Conservation (phyloP, 2,113 vertebrate genomes). For the Lophius piscatorius region DNA sequence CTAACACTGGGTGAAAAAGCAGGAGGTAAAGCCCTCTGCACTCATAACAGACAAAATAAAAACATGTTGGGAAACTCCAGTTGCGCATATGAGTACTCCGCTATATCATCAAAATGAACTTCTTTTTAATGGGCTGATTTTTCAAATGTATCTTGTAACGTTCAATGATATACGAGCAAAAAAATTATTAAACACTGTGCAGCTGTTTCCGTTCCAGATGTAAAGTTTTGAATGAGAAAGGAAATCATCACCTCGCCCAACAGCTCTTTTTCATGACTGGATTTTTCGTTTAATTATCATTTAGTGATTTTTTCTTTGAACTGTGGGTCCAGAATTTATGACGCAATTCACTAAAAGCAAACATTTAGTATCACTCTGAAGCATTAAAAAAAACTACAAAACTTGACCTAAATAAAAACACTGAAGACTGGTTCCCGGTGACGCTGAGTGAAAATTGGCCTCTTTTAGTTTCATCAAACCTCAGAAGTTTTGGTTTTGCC, state of each 20-base stretch:
- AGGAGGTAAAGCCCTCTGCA: slow-evolving; percentile 6
- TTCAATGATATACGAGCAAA: slow-evolving; percentile 20
- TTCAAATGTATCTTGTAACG: background rate
- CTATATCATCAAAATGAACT: background rate
- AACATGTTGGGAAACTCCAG: slow-evolving; percentile 2
- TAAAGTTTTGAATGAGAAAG: slow-evolving; percentile 12
- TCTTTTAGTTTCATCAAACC: no score
- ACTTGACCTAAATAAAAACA: no score
- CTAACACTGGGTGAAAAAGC: slow-evolving; percentile 50
- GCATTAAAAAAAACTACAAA: background rate
- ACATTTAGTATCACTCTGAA: background rate
- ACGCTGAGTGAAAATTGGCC: no score
- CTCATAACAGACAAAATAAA: slow-evolving; percentile 49
- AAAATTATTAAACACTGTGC: slow-evolving; percentile 19
- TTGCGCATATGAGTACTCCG: background rate
- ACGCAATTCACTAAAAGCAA: background rate
- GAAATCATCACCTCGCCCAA: slow-evolving; percentile 14
- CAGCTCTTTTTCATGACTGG: background rate
- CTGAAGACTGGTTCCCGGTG: no score
- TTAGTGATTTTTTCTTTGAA: background rate
- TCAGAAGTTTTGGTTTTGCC: no score
- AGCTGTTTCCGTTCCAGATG: slow-evolving; percentile 34
- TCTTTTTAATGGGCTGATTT: background rate
- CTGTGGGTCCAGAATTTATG: no score
- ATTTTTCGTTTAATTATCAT: background rate